Evolutionary conservation across 2,113 vertebrate genomes (phyloP).

Genomic region (Tragelaphus buxtoni): DNA sequence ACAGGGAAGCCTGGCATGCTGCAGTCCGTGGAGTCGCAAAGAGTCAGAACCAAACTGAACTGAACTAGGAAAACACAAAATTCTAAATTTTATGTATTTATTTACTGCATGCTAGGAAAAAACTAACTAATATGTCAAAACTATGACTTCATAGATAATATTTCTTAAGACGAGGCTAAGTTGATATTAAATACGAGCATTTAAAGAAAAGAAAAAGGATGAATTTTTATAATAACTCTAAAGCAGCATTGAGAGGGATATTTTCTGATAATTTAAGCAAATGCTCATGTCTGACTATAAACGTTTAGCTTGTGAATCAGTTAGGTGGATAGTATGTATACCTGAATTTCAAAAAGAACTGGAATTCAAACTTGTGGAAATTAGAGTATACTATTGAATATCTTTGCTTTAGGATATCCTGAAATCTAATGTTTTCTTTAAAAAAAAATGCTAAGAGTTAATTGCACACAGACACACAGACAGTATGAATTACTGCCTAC

Average conservation of each 20-base stretch:
- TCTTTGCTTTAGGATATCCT: not conserved
- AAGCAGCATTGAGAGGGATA: not conserved
- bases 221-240: not conserved
- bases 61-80: not conserved
- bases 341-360: not conserved
- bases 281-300: not conserved
- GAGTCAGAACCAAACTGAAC: not conserved
- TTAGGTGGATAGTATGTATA: not conserved
- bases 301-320: not conserved
- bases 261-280: not conserved
- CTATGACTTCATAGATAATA: not conserved
- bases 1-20: not conserved
- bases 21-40: not conserved
- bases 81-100: not conserved
- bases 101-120: not conserved
- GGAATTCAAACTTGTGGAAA: not conserved
- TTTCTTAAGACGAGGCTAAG: not conserved
- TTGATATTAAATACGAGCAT: not conserved
- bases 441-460: not conserved
- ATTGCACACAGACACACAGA: not conserved
- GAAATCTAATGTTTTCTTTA: not conserved
- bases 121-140: not conserved
- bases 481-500: not conserved
- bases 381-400: not conserved
- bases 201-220: not conserved